phyloP scores from a whole-genome alignment of 2,888 invertebrate genomes.

The Camponotus fellah region DNA sequence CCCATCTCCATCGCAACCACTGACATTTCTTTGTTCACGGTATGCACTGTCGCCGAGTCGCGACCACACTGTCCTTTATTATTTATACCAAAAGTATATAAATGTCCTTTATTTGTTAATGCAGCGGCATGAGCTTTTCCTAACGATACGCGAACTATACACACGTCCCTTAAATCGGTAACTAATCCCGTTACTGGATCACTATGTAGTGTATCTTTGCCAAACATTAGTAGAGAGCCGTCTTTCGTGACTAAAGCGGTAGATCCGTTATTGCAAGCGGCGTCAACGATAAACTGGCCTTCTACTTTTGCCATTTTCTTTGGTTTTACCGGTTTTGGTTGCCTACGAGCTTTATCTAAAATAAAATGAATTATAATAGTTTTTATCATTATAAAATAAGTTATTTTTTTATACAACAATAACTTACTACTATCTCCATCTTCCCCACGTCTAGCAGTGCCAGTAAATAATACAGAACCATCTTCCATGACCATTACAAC shows the following conservation, averaged over 20 bases:
- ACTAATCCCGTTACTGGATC: slow-evolving; percentile 91
- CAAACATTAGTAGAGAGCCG: slow-evolving; percentile 97
- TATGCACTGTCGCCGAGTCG: slow-evolving; percentile 89
- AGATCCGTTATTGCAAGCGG: slow-evolving; percentile 98
- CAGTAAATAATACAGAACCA: slow-evolving; percentile 94
- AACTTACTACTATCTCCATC: slow-evolving; percentile 93
- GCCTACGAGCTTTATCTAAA: slow-evolving; percentile 89
- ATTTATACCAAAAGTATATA: slow-evolving; percentile 98
- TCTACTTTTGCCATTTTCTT: slow-evolving; percentile 97
- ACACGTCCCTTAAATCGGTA: slow-evolving; percentile 91
- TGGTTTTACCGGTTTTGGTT: slow-evolving; percentile 96
- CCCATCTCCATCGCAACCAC: slow-evolving; percentile 88
- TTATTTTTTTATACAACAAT: not conserved
- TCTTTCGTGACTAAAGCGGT: slow-evolving; percentile 96
- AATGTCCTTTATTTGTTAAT: slow-evolving; percentile 94
- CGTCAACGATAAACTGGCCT: slow-evolving; percentile 92
- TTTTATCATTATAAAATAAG: not conserved
- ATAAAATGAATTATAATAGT: slow-evolving; percentile 26
- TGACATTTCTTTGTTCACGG: slow-evolving; percentile 86
- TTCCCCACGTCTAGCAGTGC: slow-evolving; percentile 96
- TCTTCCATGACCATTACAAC: slow-evolving; percentile 96
- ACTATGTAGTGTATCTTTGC: slow-evolving; percentile 96
- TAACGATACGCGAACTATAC: slow-evolving; percentile 89
- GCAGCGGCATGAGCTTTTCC: slow-evolving; percentile 99
- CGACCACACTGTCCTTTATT: slow-evolving; percentile 99